phyloP scores from a whole-genome alignment of 1,140 invertebrate species.

The Aethina tumida region DNA sequence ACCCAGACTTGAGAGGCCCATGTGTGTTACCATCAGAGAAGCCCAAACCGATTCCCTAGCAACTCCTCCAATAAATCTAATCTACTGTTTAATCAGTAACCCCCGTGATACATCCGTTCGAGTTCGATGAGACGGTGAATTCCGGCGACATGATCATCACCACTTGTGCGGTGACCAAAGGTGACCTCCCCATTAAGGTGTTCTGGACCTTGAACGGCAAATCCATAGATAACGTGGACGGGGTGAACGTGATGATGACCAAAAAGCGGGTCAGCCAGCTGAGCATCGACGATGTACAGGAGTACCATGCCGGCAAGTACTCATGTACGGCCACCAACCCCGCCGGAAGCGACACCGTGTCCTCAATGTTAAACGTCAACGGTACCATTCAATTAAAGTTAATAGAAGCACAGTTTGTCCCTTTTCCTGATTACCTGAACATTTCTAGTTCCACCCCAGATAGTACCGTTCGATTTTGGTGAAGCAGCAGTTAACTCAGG shows the following conservation, averaged over 20 bases:
- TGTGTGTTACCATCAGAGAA: too few species aligned
- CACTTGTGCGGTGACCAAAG: conserved; percentile 63
- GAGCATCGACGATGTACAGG: conserved; percentile 46
- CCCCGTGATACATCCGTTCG: conserved; percentile 31
- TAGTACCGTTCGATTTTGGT: conserved; percentile 41
- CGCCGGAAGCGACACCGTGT: conserved; percentile 47
- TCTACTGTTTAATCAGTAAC: conserved; percentile 23
- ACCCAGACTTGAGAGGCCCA: too few species aligned
- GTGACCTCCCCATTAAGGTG: conserved; percentile 64
- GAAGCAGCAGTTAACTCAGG: conserved; percentile 59
- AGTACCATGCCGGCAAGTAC: conserved; percentile 50
- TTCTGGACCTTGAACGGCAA: conserved; percentile 44
- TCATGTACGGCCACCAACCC: conserved; percentile 50
- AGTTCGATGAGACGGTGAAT: conserved; percentile 53
- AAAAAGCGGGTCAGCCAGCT: conserved; percentile 47
- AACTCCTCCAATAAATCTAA: too few species aligned
- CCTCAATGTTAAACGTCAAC: conserved; percentile 51
- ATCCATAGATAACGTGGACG: conserved; percentile 29
- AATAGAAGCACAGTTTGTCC: background rate
- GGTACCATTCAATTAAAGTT: conserved; percentile 35
- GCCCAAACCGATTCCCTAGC: too few species aligned
- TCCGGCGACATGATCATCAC: conserved; percentile 60
- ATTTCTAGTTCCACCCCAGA: conserved; percentile 39
- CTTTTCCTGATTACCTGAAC: background rate
- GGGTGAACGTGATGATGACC: conserved; percentile 35